These are phyloP conservation scores for Condylura cristata DNA, from an alignment of 2,113 vertebrate species.

Conservation along the genomic window DNA sequence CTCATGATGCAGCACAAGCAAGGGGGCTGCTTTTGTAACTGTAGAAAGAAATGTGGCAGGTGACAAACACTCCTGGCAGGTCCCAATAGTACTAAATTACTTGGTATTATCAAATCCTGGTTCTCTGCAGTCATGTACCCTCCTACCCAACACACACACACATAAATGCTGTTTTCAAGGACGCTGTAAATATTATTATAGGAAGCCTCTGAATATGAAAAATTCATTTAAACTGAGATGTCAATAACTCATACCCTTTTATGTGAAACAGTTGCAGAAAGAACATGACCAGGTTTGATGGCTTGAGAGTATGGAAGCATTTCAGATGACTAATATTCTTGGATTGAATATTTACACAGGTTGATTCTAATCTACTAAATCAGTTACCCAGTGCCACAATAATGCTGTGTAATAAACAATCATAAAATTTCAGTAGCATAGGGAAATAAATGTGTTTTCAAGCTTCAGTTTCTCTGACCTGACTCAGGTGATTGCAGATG, in stretches of 20 bases:
- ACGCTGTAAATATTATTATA: slow-evolving; percentile 50
- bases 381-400: background rate
- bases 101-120: background rate
- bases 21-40: background rate
- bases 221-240: background rate
- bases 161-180: slow-evolving; percentile 30
- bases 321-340: slow-evolving; percentile 37
- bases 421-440: slow-evolving; percentile 21
- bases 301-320: background rate
- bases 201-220: background rate
- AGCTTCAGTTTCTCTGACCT: slow-evolving; percentile 24
- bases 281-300: background rate
- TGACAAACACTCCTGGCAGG: slow-evolving; percentile 38
- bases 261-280: background rate
- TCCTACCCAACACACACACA: background rate
- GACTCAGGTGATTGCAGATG: background rate
- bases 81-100: slow-evolving; percentile 35
- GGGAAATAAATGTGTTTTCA: slow-evolving; percentile 16
- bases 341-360: background rate
- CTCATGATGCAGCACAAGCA: background rate
- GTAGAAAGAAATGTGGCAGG: background rate
- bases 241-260: background rate
- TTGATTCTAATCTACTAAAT: background rate
- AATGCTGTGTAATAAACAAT: background rate
- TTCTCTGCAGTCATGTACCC: background rate